Conservation (phyloP, 2,797 vertebrate species). For the Sebastiscus tertius region DNA sequence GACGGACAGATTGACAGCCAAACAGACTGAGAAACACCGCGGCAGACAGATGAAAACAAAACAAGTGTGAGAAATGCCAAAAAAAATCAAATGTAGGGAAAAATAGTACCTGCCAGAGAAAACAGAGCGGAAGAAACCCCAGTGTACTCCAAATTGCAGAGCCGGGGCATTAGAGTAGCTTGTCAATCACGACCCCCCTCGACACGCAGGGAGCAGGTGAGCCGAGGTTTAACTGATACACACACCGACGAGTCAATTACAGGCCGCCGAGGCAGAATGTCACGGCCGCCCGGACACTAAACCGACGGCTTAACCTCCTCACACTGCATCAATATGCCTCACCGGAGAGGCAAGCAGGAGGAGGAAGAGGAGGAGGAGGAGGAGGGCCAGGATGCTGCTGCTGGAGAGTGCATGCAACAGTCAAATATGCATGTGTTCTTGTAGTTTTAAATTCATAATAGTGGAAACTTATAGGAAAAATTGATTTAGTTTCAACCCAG, state of each 20-base stretch:
- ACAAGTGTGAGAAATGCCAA: slow-evolving; percentile 52
- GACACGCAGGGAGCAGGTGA: slow-evolving; percentile 73
- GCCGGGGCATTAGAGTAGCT: slow-evolving; percentile 53
- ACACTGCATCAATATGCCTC: slow-evolving; percentile 72
- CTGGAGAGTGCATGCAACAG: not conserved
- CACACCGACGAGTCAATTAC: slow-evolving; percentile 77
- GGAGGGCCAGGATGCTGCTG: slow-evolving; percentile 10
- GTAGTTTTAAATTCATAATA: not conserved
- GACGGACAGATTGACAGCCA: slow-evolving; percentile 52
- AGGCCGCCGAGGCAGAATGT: slow-evolving; percentile 72
- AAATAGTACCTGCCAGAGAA: slow-evolving; percentile 28
- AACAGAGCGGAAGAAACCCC: slow-evolving; percentile 27
- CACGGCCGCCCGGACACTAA: slow-evolving; percentile 74
- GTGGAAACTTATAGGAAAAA: not conserved
- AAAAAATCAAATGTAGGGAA: slow-evolving; percentile 11
- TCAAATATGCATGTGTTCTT: not conserved
- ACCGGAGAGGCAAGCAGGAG: not conserved
- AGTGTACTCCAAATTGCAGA: slow-evolving; percentile 33
- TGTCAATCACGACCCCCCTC: slow-evolving; percentile 72
- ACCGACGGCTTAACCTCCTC: slow-evolving; percentile 72
- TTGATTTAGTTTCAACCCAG: not conserved
- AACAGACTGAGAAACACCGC: slow-evolving; percentile 31
- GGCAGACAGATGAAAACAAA: slow-evolving; percentile 50
- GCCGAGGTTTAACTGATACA: slow-evolving; percentile 60
- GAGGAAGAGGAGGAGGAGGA: not conserved